These are phyloP conservation scores for Cassiopea andromeda DNA, from an alignment of 30 jellyfish, hydroid and myxozoan genomes.

Conservation along the genomic window DNA sequence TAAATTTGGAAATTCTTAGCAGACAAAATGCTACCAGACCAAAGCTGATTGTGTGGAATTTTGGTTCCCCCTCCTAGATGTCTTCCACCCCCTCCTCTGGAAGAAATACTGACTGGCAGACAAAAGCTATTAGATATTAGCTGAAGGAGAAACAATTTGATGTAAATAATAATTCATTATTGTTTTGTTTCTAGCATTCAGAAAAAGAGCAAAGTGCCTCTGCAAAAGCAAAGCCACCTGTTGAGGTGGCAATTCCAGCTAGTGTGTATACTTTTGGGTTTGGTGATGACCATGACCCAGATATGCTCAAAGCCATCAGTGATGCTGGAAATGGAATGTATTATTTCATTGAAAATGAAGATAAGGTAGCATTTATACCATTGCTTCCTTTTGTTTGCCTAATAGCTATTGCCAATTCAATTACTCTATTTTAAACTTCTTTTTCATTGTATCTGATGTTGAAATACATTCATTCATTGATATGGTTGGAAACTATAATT, in stretches of 20 bases:
- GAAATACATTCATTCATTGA: no score
- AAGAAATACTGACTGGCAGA: no score
- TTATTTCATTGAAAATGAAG: constrained; percentile 85
- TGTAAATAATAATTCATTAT: not conserved
- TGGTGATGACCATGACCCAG: constrained; percentile 88
- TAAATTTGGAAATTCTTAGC: no score
- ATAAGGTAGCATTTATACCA: constrained; percentile 43
- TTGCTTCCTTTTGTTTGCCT: not conserved
- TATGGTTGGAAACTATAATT: no score
- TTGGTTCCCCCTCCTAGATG: no score
- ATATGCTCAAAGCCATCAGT: constrained; percentile 82
- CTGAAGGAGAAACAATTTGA: not conserved
- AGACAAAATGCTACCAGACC: no score
- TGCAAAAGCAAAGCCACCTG: constrained; percentile 5
- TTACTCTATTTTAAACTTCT: no score
- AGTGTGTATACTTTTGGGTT: constrained; percentile 86
- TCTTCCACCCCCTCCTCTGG: no score
- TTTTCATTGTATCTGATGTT: no score
- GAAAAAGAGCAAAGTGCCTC: not conserved
- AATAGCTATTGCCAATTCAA: not conserved
- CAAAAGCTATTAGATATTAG: not conserved
- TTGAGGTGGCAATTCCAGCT: constrained; percentile 48
- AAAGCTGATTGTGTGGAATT: no score
- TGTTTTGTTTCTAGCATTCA: constrained; percentile 5
- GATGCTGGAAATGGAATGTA: constrained; percentile 98